phyloP scores from a whole-genome alignment of 2,113 vertebrate species.

The Syngnathus scovelli region DNA sequence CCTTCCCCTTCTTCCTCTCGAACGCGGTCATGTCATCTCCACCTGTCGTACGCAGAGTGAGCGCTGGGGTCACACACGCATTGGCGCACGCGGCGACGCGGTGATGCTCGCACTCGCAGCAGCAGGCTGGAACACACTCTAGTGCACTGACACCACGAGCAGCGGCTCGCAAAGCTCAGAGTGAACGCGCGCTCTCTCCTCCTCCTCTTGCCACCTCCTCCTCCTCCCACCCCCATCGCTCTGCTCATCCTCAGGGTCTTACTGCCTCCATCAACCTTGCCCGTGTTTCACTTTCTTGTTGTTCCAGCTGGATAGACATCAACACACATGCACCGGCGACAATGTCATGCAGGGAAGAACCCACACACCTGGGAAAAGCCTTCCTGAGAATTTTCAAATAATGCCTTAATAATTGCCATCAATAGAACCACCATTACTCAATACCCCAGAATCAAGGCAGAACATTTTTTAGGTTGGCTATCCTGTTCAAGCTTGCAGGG shows the following conservation, averaged over 20 bases:
- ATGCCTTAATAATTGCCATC: too few species aligned
- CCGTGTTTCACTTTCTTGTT: conserved; percentile 17
- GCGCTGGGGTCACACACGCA: conserved; percentile 57
- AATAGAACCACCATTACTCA: too few species aligned
- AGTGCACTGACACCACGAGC: conserved; percentile 38
- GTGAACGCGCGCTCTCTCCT: conserved; percentile 40
- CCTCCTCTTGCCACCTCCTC: conserved; percentile 37
- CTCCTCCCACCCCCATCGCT: conserved; percentile 13
- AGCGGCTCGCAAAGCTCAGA: conserved; percentile 43
- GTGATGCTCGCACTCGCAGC: conserved; percentile 42
- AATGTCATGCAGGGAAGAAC: background rate
- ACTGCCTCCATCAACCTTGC: conserved; percentile 42
- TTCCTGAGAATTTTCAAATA: background rate
- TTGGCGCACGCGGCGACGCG: conserved; percentile 30
- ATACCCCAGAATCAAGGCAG: too few species aligned
- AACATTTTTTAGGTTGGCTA: too few species aligned
- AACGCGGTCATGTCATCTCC: conserved; percentile 71
- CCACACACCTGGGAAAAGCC: background rate
- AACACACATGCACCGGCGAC: background rate
- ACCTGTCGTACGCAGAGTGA: conserved; percentile 61
- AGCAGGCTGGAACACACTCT: conserved; percentile 51
- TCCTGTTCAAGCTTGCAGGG: too few species aligned
- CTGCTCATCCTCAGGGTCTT: conserved; percentile 62
- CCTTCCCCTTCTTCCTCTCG: conserved; percentile 65
- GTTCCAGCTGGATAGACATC: conserved; percentile 3